phyloP scores from a whole-genome alignment of 1,140 invertebrate species.

The Helicoverpa zea region DNA sequence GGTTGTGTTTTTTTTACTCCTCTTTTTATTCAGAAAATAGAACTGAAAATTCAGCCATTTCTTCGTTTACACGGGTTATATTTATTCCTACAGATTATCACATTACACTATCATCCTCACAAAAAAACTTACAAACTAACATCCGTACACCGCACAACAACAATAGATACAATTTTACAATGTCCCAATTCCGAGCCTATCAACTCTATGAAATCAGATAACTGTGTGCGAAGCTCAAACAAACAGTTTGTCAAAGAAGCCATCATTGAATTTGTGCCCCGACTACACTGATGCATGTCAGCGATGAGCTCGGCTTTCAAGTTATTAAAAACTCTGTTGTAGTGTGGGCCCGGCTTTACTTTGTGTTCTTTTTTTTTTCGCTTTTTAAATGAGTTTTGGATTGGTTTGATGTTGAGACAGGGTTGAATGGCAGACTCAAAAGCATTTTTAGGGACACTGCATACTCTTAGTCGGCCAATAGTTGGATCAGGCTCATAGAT shows the following conservation, averaged over 20 bases:
- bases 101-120: too few species aligned
- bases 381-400: neutral
- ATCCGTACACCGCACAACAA: neutral
- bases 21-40: too few species aligned
- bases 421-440: neutral
- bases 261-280: conserved; percentile 25
- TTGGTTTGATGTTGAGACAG: neutral
- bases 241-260: conserved; percentile 25
- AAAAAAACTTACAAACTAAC: neutral
- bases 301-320: conserved; percentile 19
- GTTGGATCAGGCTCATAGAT: too few species aligned
- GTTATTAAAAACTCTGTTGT: conserved; percentile 27
- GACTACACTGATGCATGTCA: conserved; percentile 20
- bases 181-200: neutral
- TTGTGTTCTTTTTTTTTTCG: too few species aligned
- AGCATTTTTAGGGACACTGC: too few species aligned
- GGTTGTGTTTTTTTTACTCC: neutral
- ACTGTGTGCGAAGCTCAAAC: neutral
- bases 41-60: too few species aligned
- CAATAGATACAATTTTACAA: neutral
- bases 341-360: neutral
- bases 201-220: conserved; percentile 4
- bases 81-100: too few species aligned
- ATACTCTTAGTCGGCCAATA: too few species aligned
- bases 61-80: too few species aligned